These are phyloP conservation scores for Ectobius pallidus DNA, from an alignment of 2,888 invertebrate genomes.

Conservation along the genomic window DNA sequence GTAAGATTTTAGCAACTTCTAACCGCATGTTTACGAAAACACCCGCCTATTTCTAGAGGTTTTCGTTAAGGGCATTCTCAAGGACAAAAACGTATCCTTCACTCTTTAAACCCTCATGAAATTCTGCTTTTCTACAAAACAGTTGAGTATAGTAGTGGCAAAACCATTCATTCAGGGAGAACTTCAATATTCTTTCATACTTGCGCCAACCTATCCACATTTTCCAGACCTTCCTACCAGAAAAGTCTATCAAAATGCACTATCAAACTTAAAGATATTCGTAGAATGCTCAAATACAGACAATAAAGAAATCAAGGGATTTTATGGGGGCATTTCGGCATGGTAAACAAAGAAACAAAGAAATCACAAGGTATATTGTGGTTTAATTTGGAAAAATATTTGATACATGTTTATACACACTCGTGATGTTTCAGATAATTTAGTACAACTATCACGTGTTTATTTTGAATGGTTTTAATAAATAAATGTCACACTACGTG, in stretches of 20 bases:
- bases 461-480: no score
- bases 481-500: no score
- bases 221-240: background rate
- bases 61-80: background rate
- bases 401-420: no score
- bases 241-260: background rate
- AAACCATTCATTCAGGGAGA: background rate
- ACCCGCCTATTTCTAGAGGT: background rate
- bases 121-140: background rate
- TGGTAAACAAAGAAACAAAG: background rate
- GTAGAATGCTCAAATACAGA: background rate
- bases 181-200: background rate
- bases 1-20: background rate
- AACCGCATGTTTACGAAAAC: background rate
- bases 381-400: no score
- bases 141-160: background rate
- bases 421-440: no score
- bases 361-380: background rate
- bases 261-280: background rate
- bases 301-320: background rate
- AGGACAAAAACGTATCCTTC: no score
- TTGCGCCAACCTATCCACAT: background rate
- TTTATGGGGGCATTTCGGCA: background rate
- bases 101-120: no score
- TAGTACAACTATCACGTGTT: no score